A percentile compares a stretch with the other conserved stretches of the same genome.
These are phyloP conservation scores for Aspidiotus rigidus DNA, from an alignment of 2,888 invertebrate species.

Conservation along the genomic window DNA sequence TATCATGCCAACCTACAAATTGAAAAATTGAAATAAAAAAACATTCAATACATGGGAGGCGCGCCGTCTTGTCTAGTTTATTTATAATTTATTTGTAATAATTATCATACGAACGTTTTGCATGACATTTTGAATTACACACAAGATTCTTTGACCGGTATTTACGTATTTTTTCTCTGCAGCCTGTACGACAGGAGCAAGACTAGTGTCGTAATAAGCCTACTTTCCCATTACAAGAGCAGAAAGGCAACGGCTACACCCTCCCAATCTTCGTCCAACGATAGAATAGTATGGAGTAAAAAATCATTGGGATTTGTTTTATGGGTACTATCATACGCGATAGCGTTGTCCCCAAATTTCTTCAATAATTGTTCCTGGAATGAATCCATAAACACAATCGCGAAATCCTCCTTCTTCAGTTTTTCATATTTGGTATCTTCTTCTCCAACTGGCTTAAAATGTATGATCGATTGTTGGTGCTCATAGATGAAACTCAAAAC, in stretches of 20 bases:
- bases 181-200: too few species aligned
- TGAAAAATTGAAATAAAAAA: too few species aligned
- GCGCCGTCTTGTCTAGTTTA: too few species aligned
- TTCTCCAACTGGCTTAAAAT: slow-evolving; percentile 8
- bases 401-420: slow-evolving; percentile 18
- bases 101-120: too few species aligned
- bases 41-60: too few species aligned
- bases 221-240: too few species aligned
- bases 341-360: slow-evolving; percentile 5
- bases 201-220: too few species aligned
- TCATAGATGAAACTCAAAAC: background rate
- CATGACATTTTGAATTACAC: too few species aligned
- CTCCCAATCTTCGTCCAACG: slow-evolving; percentile 3
- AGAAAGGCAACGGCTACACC: slow-evolving; percentile 5
- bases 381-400: slow-evolving; percentile 3
- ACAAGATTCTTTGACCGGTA: too few species aligned
- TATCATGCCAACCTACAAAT: too few species aligned
- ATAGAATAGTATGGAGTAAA: slow-evolving; percentile 8
- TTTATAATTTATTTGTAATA: too few species aligned
- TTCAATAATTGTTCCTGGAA: slow-evolving; percentile 4
- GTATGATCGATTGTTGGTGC: background rate
- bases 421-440: background rate
- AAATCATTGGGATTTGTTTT: background rate
- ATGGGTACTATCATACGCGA: slow-evolving; percentile 9
- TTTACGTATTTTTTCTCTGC: too few species aligned